Base-by-base conservation (phyloP, 53 echinoderm and acorn worm species). In the Henricia sp. region DNA sequence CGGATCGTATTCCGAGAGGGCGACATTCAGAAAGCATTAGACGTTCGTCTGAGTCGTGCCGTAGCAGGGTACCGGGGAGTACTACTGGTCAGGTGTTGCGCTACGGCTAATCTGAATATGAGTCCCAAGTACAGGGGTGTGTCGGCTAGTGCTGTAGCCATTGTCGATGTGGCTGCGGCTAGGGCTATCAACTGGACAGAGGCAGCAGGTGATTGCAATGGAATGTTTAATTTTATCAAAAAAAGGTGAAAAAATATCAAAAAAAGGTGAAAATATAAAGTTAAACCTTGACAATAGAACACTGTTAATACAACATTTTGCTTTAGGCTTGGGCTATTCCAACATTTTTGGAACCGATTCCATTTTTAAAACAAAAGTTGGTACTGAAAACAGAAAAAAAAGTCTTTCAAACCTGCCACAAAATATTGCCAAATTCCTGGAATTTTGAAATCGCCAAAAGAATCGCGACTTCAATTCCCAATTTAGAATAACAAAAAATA, bases 81-180 rank as follows among this genome's bases (percentile, higher is more conserved):
- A 10, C 64, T 95, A 19, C 53, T 95, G 29, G 73, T 95, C 5
- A 88, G 92, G 1, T 95, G 95, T 40, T 95, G 95, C 71, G 92
- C 92, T 20, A 74, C 95, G 10, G 32, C 64, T 20, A 90, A 95
- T n/a, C 65, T 90, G 8, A 95, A 93, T 70, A 74, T 82, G 20
- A 90, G 90, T 37, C 84, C 92, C 12, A 87, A 90, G 82, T 95
- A 90, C 65, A 90, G 71, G 16, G 92, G 92, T 32, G 67, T 73
- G 12, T 85, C 90, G 17, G 75, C 83, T 19, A 92, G 88, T 1
- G 52, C 90, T 23, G 44, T 90, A 20, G 85, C 90, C 38, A 70
- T 74, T 27, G 85, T 90, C 0, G 83, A 88, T 50, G 82, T 95
- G 32, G 42, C 85, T 14, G 82, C 60, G 19, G 50, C 72, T 30